Base-by-base conservation (phyloP, 2,888 invertebrate species). In the Eulithis prunata region DNA sequence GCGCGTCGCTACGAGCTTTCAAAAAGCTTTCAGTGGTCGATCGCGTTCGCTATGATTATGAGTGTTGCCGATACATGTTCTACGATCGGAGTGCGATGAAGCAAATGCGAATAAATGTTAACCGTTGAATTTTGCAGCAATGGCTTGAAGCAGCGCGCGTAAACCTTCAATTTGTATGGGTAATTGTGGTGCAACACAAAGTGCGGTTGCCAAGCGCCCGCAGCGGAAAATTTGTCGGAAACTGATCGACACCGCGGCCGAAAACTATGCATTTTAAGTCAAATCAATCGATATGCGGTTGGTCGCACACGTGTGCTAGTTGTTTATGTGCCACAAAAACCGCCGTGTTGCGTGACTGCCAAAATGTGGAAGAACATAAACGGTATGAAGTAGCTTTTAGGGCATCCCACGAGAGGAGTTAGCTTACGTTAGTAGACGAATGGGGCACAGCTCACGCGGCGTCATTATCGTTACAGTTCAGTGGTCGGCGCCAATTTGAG, bases 251-350 rank as follows among this genome's bases (percentile, higher is more conserved):
- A 84, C 84, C 84, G 84, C 83, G 82, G 82, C 83, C 81, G 86
- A 89, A 86, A 88, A 89, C 87, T 87, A 87, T 89, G 87, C 87
- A 88, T 89, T 91, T 90, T 88, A 88, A 91, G 87, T 89, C 82
- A 84, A 85, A 88, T 89, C 87, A 90, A 91, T 92, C 89, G 89
- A 89, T 89, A 84, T 77, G 90, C 83, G 90, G 89, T 87, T 79
- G 80, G 84, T 78, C 79, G 82, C 85, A 81, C 88, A 88, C 87
- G 86, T 85, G 89, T 85, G 89, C 82, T 84, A 81, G 83, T 91
- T 90, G 91, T 92, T 92, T 91, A 92, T 92, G 91, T 80, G 78
- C 90, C 90, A 78, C 91, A 90, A 88, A 88, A 89, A 87, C 93
- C 91, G 78, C 90, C 78, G 86, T 90, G 87, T 87, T 88, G 90